These are phyloP conservation scores for Mayetiola destructor DNA, from an alignment of 2,888 invertebrate species.

Conservation along the genomic window DNA sequence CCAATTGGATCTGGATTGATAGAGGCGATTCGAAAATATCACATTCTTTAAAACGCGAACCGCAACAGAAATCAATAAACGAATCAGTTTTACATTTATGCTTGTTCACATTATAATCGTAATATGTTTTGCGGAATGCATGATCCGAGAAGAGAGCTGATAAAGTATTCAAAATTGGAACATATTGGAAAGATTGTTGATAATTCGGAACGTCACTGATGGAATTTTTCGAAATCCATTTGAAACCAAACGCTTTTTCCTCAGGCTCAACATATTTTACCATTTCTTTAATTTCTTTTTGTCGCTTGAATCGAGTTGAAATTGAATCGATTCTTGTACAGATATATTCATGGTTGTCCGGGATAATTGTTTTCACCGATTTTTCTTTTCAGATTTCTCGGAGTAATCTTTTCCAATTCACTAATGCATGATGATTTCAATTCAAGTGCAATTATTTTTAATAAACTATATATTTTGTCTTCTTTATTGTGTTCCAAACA, in stretches of 20 bases:
- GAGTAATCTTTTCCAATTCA: too few species aligned
- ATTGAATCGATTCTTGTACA: neutral
- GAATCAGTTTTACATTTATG: neutral
- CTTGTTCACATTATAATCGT: neutral
- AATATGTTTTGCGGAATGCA: neutral
- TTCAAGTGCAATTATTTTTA: neutral
- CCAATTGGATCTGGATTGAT: neutral
- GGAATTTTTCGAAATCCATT: neutral
- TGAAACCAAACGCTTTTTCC: neutral
- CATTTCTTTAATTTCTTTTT: neutral
- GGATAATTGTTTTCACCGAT: neutral
- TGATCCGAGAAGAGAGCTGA: neutral
- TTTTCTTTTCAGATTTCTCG: too few species aligned
- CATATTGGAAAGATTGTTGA: neutral
- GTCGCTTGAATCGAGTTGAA: neutral
- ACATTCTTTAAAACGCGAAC: neutral
- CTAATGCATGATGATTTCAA: too few species aligned
- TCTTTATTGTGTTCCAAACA: neutral
- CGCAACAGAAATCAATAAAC: neutral
- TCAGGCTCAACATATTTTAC: neutral
- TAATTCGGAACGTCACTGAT: neutral
- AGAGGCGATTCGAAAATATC: neutral
- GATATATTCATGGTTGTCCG: neutral
- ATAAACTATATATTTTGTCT: neutral
- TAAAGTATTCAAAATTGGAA: neutral